A percentile compares a stretch with the other conserved stretches of the same genome.
Conservation (phyloP, 2,888 invertebrate genomes). For the Melinopterus prodromus region DNA sequence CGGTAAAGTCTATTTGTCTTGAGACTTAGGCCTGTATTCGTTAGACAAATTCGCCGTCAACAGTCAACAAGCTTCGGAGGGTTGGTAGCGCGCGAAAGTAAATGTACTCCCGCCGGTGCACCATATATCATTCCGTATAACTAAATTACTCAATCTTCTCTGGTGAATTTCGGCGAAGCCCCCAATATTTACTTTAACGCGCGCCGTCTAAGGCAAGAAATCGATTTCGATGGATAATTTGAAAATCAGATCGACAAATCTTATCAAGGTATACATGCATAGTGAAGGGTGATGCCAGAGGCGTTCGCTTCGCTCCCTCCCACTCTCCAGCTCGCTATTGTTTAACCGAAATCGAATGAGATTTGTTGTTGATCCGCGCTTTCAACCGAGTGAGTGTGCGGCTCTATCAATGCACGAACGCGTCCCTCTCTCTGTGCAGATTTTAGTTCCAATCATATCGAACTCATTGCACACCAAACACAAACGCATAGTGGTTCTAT, state of each 20-base stretch:
- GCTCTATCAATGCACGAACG: background rate
- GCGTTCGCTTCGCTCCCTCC: background rate
- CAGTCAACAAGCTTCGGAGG: background rate
- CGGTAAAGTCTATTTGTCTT: background rate
- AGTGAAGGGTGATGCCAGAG: background rate
- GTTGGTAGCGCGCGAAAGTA: background rate
- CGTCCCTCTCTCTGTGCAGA: background rate
- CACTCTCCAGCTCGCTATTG: background rate
- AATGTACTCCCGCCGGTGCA: background rate
- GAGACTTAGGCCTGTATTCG: background rate
- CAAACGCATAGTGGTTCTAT: background rate
- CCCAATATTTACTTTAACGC: constrained; percentile 4
- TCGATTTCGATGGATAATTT: background rate
- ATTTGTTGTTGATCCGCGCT: background rate
- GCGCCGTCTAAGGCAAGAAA: background rate
- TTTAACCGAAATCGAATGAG: background rate
- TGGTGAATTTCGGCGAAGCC: background rate
- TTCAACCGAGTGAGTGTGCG: background rate
- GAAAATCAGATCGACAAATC: background rate
- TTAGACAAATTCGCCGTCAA: background rate
- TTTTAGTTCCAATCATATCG: background rate
- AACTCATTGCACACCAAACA: background rate
- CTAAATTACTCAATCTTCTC: constrained; percentile 4
- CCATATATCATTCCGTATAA: background rate
- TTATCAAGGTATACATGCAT: background rate